Base-by-base conservation (phyloP, 2,888 invertebrate genomes). In the Xanthorhoe designata region DNA sequence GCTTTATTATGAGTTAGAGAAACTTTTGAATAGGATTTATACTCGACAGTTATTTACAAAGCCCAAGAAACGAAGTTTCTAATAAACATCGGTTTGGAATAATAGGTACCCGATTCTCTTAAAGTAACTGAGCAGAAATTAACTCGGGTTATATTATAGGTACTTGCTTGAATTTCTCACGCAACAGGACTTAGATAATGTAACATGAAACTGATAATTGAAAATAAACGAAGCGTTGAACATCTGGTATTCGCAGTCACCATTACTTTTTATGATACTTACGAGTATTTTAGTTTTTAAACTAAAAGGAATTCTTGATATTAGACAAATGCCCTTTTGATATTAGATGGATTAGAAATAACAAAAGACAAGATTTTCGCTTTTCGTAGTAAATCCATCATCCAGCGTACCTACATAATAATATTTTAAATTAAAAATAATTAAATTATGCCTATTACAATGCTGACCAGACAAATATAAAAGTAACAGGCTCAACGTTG, bases 191-290 rank as follows among this genome's bases (percentile, higher is more conserved):
- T 47, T 15, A 47, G 15, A 5, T 17, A 42, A 42, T 45, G 7
- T 42, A 45, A 42, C 42, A 55, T 10, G 9, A 56, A 56, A 56
- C 56, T 56, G 45, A 42, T 56, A 56, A 45, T 56, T 56, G 56
- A 47, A 56, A 56, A 24, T 13, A 47, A 56, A 56, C 45, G 24
- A 55, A 55, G 45, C 45, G 19, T 47, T 10, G 38, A 42, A 42
- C 42, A 13, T 35, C 54, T 55, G 54, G n/a, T 55, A 13, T 45
- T 56, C 18, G 15, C 2, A n/a, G 19, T 45, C 13, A 47, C 7
- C 47, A 47, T 45, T 45, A 17, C 13, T 17, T 17, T 47, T 8
- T 7, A 17, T 13, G 13, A 42, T 13, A 17, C 47, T 32, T 32
- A 32, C 32, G 32, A 4, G 32, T 3, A 32, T 32, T 32, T 32